Evolutionary conservation across 2,797 vertebrate genomes (phyloP), one percentile per base, ranked within the genome.

Genomic region (Arctocebus calabarensis): DNA sequence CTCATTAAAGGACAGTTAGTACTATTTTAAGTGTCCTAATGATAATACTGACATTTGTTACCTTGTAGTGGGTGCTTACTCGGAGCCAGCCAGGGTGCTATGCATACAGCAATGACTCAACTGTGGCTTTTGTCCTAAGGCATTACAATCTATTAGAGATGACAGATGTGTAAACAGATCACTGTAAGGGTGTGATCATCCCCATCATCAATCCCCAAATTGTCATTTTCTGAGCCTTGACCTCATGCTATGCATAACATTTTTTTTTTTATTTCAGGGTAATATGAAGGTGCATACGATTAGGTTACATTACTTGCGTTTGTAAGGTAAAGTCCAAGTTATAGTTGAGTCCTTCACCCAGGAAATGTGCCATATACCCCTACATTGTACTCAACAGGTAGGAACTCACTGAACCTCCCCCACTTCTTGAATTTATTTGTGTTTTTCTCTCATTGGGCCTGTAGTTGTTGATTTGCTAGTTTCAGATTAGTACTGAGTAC

Each of bases 31-130:
- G 71, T 87, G 34, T 91, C 66, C 75, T 78, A 95, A 75, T 61
- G 74, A 84, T 87, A 91, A 90, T 75, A 74, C 45, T 94, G 84
- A 75, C 61, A 87, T 81, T 91, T 59, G 43, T 89, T 92, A 84
- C 22, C 34, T 62, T 74, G 37, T 59, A 66, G 27, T 84, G 86
- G 25, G 57, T n/a, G 23, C n/a, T 91, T 27, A 48, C 7, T 66
- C 43, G 57, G 62, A 95, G 57, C 81, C 34, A 89, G 79, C 9
- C 78, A 74, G 64, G 40, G 40, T 82, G 43, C 59, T 77, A 22
- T 37, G 55, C 34, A 62, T 73, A 88, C 2, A 81, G 27, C 59
- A 81, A 3, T 75, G 68, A 86, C 52, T 90, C 61, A 88, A 27
- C 83, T 64, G n/a, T 88, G 84, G 14, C 57, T 73, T 40, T 93